These are phyloP conservation scores for Kryptolebias marmoratus DNA, from an alignment of 2,113 vertebrate species.

Conservation along the genomic window DNA sequence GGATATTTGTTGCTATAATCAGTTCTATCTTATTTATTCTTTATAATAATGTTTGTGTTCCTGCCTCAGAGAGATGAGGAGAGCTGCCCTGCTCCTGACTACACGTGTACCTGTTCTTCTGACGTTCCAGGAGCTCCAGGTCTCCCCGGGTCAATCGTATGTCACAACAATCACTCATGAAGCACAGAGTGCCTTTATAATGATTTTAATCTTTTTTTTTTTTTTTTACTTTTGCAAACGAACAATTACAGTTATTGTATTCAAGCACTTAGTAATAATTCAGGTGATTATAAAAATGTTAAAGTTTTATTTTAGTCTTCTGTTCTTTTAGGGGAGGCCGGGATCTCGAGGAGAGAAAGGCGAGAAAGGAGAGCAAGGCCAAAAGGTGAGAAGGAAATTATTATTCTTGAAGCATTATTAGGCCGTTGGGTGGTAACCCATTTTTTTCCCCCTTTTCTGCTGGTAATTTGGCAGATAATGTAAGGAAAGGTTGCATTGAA, in stretches of 20 bases:
- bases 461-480: background rate
- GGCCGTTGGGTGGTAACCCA: background rate
- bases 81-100: slow-evolving; percentile 82
- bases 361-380: slow-evolving; percentile 86
- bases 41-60: background rate
- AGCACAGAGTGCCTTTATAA: background rate
- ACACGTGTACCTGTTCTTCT: slow-evolving; percentile 85
- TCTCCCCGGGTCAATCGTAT: slow-evolving; percentile 84
- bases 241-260: background rate
- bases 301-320: background rate
- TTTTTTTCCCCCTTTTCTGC: background rate
- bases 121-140: slow-evolving; percentile 83
- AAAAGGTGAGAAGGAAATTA: slow-evolving; percentile 79
- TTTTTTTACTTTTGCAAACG: no score
- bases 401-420: background rate
- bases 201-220: background rate
- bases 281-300: background rate
- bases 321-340: slow-evolving; percentile 84
- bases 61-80: slow-evolving; percentile 86
- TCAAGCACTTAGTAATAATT: background rate
- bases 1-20: background rate
- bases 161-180: slow-evolving; percentile 46
- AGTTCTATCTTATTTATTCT: no score
- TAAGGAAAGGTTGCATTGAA: background rate
- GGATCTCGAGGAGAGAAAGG: slow-evolving; percentile 88